Evolutionary conservation across 2,888 invertebrate species (phyloP), one percentile per base, ranked within the genome.

Genomic region (Apodemia hepburni): DNA sequence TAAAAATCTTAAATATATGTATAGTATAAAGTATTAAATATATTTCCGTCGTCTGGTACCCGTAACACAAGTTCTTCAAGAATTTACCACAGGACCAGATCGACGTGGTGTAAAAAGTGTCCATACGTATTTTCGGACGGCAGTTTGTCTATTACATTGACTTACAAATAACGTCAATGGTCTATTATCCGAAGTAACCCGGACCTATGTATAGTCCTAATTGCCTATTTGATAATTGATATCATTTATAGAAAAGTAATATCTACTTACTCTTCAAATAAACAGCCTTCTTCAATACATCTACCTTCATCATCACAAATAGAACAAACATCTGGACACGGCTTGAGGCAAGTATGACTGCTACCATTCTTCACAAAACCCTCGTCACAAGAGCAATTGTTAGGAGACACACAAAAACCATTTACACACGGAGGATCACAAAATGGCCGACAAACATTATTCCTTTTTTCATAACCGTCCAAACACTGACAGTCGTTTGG

Each of bases 401-500:
- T 80, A 0, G 92, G 92, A 8, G 70, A 74, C 3, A 71, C 61
- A 65, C 89, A 88, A 2, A 66, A 59, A 2, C 84, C 84, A 61
- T 85, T 78, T 7, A 64, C 59, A 69, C 86, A 85, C 3, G 70
- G 72, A 33, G 67, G 45, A 5, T 15, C 62, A 68, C 84, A 84
- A 2, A 64, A 57, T 8, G 83, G 80, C 7, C 63, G 59, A 65
- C 84, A 81, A 38, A 57, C 67, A n/a, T 67, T 71, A 7, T 68
- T 65, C 9, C 42, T 38, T 64, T 84, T 82, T 9, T 80, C 74
- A 70, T 87, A 94, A 0, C 94, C 94, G 3, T 79, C 71, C 22
- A 85, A 79, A 71, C 95, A 95, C 33, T 77, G 84, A 75, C 95
- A 95, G 2, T 87, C 80, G 59, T 93, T 93, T 0, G 94, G 94